These are phyloP conservation scores for Grammomys surdaster DNA, from an alignment of 2,113 vertebrate species.

Conservation along the genomic window DNA sequence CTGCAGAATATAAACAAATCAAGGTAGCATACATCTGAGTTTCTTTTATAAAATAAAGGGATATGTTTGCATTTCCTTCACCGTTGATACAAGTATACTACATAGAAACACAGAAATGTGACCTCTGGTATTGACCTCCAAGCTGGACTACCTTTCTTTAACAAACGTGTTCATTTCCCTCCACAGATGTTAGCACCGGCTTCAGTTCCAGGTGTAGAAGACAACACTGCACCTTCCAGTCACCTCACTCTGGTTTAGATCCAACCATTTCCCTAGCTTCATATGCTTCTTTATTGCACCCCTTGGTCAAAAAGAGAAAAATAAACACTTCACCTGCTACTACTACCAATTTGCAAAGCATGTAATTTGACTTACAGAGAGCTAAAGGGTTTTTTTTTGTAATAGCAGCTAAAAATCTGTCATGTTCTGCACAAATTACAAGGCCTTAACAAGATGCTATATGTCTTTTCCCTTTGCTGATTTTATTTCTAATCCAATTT, in stretches of 20 bases:
- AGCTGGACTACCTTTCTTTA: background rate
- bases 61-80: background rate
- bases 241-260: slow-evolving; percentile 26
- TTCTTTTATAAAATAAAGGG: background rate
- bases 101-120: background rate
- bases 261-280: background rate
- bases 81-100: background rate
- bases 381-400: background rate
- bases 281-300: slow-evolving; percentile 22
- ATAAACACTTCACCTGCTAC: background rate
- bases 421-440: slow-evolving; percentile 39
- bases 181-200: background rate
- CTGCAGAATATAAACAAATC: background rate
- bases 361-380: slow-evolving; percentile 56
- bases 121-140: too few species aligned
- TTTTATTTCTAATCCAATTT: slow-evolving; percentile 62
- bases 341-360: slow-evolving; percentile 53
- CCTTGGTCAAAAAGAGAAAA: slow-evolving; percentile 52
- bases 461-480: slow-evolving; percentile 41
- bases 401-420: slow-evolving; percentile 57
- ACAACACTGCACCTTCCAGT: background rate
- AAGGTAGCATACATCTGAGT: background rate
- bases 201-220: background rate
- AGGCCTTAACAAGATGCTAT: slow-evolving; percentile 48
- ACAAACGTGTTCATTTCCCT: background rate